phyloP scores from a whole-genome alignment of 2,113 vertebrate species.

The Leptobrachium ailaonicum region DNA sequence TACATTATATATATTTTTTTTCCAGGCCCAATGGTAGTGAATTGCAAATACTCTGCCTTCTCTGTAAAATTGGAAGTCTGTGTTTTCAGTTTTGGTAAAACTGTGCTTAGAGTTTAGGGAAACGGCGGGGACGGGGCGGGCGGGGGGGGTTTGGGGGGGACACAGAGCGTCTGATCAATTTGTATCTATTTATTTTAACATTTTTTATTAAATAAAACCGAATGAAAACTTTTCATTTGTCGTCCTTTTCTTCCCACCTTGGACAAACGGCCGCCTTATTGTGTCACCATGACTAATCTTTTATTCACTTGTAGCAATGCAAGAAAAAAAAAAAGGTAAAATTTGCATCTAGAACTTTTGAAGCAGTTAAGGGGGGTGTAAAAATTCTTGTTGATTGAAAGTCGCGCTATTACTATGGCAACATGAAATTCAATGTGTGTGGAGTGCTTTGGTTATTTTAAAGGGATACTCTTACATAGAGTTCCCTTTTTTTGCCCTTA shows the following conservation, averaged over 20 bases:
- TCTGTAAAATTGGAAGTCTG: slow-evolving; percentile 79
- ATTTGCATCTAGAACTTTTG: too few relatives aligned
- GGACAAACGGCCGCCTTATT: not conserved
- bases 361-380: too few relatives aligned
- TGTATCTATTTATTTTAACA: slow-evolving; percentile 99
- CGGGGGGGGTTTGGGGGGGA: slow-evolving; percentile 75
- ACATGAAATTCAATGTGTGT: too few relatives aligned
- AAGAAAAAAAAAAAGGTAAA: not conserved
- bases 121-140: slow-evolving; percentile 72
- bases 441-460: too few relatives aligned
- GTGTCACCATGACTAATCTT: too few relatives aligned
- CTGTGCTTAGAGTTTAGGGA: slow-evolving; percentile 95
- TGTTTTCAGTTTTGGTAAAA: slow-evolving; percentile 89
- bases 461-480: too few relatives aligned
- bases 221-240: slow-evolving; percentile 59
- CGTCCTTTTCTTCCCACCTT: not conserved
- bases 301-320: not conserved
- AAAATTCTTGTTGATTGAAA: too few relatives aligned
- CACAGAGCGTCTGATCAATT: slow-evolving; percentile 98
- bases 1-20: slow-evolving; percentile 52
- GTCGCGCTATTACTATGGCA: too few relatives aligned
- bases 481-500: too few relatives aligned
- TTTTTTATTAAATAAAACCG: slow-evolving; percentile 98
- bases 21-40: slow-evolving; percentile 78
- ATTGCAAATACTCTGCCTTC: slow-evolving; percentile 82